Percentiles rank a stretch among this genome's conserved stretches.
Conservation (phyloP, 30 jellyfish, hydroid and myxozoan genomes). For the Rhopilema esculentum region DNA sequence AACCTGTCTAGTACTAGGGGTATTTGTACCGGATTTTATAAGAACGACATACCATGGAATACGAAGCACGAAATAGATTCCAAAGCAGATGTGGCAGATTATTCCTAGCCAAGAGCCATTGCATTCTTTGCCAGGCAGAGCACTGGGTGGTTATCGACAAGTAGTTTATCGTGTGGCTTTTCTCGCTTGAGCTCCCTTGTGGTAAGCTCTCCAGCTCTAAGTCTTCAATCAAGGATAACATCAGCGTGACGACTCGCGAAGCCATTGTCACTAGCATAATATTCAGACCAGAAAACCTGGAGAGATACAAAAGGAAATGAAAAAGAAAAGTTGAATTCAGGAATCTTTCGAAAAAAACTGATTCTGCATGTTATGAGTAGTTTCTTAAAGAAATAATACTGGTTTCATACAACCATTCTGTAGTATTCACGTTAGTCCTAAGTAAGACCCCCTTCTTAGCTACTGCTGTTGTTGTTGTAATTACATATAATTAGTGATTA, state of each 20-base stretch:
- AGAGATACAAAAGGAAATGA: neutral
- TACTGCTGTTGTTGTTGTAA: too few species aligned
- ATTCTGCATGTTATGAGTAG: too few species aligned
- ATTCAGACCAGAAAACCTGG: constrained; percentile 91
- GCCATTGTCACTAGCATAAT: constrained; percentile 91
- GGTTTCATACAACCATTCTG: too few species aligned
- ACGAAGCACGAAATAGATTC: constrained; percentile 73
- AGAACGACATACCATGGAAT: constrained; percentile 63
- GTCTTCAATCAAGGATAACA: constrained; percentile 67
- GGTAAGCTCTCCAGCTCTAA: constrained; percentile 52
- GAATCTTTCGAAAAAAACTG: neutral
- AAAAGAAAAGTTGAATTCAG: neutral
- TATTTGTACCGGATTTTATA: too few species aligned
- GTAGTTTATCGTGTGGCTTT: constrained; percentile 1
- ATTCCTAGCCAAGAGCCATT: constrained; percentile 57
- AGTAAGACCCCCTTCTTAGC: too few species aligned
- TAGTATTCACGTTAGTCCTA: too few species aligned
- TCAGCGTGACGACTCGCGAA: constrained; percentile 68
- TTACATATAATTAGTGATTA: too few species aligned
- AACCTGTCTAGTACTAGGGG: too few species aligned
- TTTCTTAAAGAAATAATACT: too few species aligned
- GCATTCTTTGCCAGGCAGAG: constrained; percentile 73
- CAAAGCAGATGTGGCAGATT: constrained; percentile 63
- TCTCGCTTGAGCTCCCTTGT: constrained; percentile 5
- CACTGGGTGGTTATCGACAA: constrained; percentile 37